Base-by-base conservation (phyloP, 2,113 vertebrate genomes). In the Cricetomys ansorgei region DNA sequence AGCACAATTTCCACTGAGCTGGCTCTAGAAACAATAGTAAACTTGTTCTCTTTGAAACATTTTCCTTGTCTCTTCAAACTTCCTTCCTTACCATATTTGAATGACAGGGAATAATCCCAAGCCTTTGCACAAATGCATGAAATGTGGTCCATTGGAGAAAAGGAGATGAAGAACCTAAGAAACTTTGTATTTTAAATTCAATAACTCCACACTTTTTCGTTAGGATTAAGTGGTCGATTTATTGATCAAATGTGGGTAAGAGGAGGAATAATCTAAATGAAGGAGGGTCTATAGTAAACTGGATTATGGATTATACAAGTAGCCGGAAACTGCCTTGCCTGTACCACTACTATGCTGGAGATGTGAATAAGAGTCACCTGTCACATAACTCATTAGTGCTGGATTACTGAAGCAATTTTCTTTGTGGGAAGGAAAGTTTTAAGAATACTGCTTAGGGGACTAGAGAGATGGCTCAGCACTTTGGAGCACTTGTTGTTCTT, bases 161-260 rank as follows among this genome's bases (percentile, higher is more conserved):
- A 31, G 31, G 16, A 16, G 31, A 67, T 11, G 76, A 21, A 59
- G 45, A 81, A 89, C 43, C 25, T 17, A 69, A 89, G 2, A 53
- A 76, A 72, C 76, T 40, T 86, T 45, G 67, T 79, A n/a, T n/a
- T n/a, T 94, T 91, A 55, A 85, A 55, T 88, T 79, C 29, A 57
- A 40, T 3, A 53, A 27, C 6, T 92, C 13, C 65, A 3, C 9
- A 3, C 43, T 37, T 45, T 75, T 81, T 80, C 40, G 62, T 92
- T 90, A 40, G 40, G 69, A 59, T 94, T 45, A 34, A 37, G 86
- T 4, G 45, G 4, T 43, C 88, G 76, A 88, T 13, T 89, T 81
- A 53, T 40, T 79, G 53, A 64, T 17, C 55, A 59, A 80, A 65
- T 59, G n/a, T 3, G 55, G 55, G 1, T 73, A 72, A 72, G 88